Evolutionary conservation across 2,797 vertebrate species (phyloP).

Genomic region (Falco cherrug): DNA sequence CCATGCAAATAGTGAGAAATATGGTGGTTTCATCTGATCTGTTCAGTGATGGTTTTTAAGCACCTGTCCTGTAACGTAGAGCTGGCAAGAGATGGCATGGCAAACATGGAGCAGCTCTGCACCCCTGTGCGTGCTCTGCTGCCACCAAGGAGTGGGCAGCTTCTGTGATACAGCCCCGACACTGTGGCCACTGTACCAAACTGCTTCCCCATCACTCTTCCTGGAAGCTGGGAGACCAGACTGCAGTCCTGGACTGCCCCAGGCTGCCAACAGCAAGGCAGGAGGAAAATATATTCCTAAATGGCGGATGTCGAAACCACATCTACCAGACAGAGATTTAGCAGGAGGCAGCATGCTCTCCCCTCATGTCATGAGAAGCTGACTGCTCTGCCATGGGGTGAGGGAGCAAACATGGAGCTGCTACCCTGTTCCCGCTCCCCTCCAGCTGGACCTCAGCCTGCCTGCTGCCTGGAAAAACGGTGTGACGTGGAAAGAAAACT

Average conservation of each 20-base stretch:
- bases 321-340: not conserved
- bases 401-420: not conserved
- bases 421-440: not conserved
- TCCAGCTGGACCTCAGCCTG: not conserved
- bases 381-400: fast-evolving
- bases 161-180: not conserved
- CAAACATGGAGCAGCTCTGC: fast-evolving
- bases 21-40: not conserved
- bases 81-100: fast-evolving
- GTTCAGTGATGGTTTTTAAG: not conserved
- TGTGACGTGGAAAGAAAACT: not conserved
- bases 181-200: fast-evolving
- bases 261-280: not conserved
- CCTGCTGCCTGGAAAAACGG: not conserved
- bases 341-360: not conserved
- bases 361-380: not conserved
- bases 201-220: fast-evolving
- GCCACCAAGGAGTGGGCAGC: not conserved
- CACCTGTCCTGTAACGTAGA: fast-evolving
- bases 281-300: not conserved
- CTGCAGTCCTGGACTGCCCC: not conserved
- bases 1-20: not conserved
- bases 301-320: not conserved
- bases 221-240: not conserved
- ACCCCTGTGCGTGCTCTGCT: not conserved